Evolutionary conservation across 2,113 vertebrate genomes (phyloP).

Genomic region (Brachionichthys hirsutus): DNA sequence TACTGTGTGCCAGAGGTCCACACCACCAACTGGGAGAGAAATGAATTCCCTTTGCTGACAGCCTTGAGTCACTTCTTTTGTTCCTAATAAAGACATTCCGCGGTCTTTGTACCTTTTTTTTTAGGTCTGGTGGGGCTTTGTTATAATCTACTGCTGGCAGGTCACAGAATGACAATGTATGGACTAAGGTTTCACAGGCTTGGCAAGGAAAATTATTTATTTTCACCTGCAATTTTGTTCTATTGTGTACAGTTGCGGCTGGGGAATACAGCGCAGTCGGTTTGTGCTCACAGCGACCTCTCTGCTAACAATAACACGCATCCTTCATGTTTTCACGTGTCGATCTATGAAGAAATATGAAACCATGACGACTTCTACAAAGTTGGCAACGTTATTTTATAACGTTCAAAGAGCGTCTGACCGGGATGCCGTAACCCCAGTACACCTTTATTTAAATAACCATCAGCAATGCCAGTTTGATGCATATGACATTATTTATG

Average conservation of each 20-base stretch:
- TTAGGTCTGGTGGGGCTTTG: constrained; percentile 63
- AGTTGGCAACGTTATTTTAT: neutral
- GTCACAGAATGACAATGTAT: constrained; percentile 72
- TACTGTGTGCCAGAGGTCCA: constrained; percentile 71
- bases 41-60: constrained; percentile 79
- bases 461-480: too few relatives aligned
- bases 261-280: constrained; percentile 40
- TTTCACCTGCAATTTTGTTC: constrained; percentile 48
- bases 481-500: too few relatives aligned
- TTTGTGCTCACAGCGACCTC: constrained; percentile 32
- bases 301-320: constrained; percentile 20
- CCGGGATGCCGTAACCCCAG: too few relatives aligned
- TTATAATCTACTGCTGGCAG: constrained; percentile 65
- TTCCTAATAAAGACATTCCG: constrained; percentile 77
- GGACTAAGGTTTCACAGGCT: constrained; percentile 73
- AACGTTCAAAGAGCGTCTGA: too few relatives aligned
- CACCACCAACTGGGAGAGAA: constrained; percentile 81
- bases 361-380: neutral
- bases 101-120: constrained; percentile 70
- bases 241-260: constrained; percentile 46
- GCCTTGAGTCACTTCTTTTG: constrained; percentile 75
- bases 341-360: constrained; percentile 3
- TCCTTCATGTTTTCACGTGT: constrained; percentile 16
- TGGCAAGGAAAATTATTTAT: constrained; percentile 65
- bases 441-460: too few relatives aligned